Evolutionary conservation across 1,140 invertebrate genomes (phyloP), one percentile per base, ranked within the genome.

Genomic region (Pogonus chalceus): DNA sequence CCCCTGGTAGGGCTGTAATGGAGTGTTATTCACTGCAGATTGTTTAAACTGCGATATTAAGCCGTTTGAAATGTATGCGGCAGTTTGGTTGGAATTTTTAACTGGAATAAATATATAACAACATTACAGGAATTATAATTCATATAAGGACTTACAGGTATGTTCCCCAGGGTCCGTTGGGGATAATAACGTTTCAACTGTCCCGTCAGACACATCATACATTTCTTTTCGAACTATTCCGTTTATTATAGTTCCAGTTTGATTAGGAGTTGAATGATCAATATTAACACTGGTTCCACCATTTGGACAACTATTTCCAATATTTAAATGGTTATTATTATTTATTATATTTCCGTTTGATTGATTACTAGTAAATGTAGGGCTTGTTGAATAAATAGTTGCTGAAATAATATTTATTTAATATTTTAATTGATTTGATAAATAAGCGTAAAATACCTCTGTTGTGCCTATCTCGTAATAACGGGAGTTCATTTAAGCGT

Each of bases 1-100:
- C 2, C 90, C 91, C 66, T 93, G 90, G 68, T 91, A 84, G 1
- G 88, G 87, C 60, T 90, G 88, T 22, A 90, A 55, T 23, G 64
- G 67, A 18, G 58, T 58, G 20, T 9, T 18, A 3, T 9, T 43
- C 3, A 47, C 47, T 22, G 51, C 35, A 16, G 26, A n/a, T 22
- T 39, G 51, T 16, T 24, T 51, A 23, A 49, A 43, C 18, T 43
- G 37, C 4, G 37, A 23, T 23, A 57, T 26, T 48, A 35, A 18
- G 24, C 49, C 48, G 23, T 51, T 51, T 35, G 49, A 26, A 16
- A 68, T 64, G 59, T 62, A 72, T 22, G 60, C 58, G 4, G 64
- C 72, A 50, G 71, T 60, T 58, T 76, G 71, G 54, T 75, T 76
- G 1, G 73, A 76, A 63, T 76, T 77, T 68, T 76, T 76, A 43